Evolutionary conservation across 2,113 vertebrate species (phyloP).

Genomic region (Protomyctophum bolini): DNA sequence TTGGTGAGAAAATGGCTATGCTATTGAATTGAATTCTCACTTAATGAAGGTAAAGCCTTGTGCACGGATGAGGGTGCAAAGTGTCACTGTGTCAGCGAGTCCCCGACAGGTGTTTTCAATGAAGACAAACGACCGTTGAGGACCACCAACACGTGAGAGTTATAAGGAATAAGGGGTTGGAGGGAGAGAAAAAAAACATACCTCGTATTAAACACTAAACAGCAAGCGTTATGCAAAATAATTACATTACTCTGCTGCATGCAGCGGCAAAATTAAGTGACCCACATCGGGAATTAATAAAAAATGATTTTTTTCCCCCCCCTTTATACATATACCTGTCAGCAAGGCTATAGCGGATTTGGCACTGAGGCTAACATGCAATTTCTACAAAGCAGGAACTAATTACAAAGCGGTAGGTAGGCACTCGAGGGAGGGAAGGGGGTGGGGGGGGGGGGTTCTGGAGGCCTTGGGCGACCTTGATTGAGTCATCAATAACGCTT

Average conservation of each 20-base stretch:
- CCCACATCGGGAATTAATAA: slow-evolving; percentile 35
- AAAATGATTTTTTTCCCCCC: background rate
- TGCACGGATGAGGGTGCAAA: too few species aligned
- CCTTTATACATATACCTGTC: slow-evolving; percentile 49
- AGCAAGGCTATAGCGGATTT: slow-evolving; percentile 28
- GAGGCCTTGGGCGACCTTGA: slow-evolving; percentile 48
- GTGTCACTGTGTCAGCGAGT: too few species aligned
- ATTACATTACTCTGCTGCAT: slow-evolving; percentile 21
- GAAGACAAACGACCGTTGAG: too few species aligned
- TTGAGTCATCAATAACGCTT: slow-evolving; percentile 76
- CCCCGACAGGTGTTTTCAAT: too few species aligned
- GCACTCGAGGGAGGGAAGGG: slow-evolving; percentile 20
- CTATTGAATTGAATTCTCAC: too few species aligned
- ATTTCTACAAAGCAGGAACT: slow-evolving; percentile 55
- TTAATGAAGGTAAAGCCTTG: too few species aligned
- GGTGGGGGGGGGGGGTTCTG: slow-evolving; percentile 21
- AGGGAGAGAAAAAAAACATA: slow-evolving; percentile 4
- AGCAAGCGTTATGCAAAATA: slow-evolving; percentile 11
- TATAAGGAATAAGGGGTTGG: too few species aligned
- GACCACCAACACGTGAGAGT: too few species aligned
- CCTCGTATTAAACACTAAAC: slow-evolving; percentile 37
- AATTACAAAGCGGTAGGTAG: slow-evolving; percentile 48
- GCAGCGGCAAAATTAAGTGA: slow-evolving; percentile 35
- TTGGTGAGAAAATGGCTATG: slow-evolving; percentile 46
- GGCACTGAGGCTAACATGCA: slow-evolving; percentile 42